Base-by-base conservation (phyloP, 2,113 vertebrate genomes). In the Anoplopoma fimbria region DNA sequence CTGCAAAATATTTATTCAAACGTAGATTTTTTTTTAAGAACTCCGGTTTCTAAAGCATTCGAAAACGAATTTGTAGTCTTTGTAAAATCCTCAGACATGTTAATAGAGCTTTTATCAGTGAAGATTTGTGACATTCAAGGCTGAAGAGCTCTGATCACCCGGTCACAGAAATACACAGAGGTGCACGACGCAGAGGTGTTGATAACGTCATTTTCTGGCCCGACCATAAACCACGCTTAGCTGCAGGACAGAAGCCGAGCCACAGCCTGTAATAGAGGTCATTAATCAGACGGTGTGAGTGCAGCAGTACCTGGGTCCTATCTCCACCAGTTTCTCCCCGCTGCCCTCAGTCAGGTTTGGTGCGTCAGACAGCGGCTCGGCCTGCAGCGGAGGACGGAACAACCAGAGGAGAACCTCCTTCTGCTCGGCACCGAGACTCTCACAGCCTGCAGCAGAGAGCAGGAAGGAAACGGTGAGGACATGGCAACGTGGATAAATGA, bases 241-340 rank as follows among this genome's bases (percentile, higher is more conserved):
- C 38, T 38, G 36, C 36, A 38, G 31, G 42, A 29, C 31, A 45
- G 21, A 60, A 25, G 13, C 42, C 38, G 34, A 49, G n/a, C 19
- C 6, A 0, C 27, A 47, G 38, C 6, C 0, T 58, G 29, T 38
- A 19, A 47, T 6, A 5, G 53, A 17, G 49, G 29, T 57, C 14
- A 40, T 45, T 17, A 2, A 27, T 70, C 14, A 45, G 47, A 17
- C 57, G 4, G 31, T 6, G 34, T 1, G 62, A 34, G 25, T 68
- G 36, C 34, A 51, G 6, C 2, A 17, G 33, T 91, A 97, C 97
- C 97, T 96, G 21, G 97, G 97, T 70, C 97, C 97, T 0, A 98
- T 96, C 89, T 98, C 97, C 82, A 98, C 93, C 57, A 98, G 90
- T 17, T 90, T 93, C 77, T 95, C 95, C 29, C 70, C 94, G 2